Evolutionary conservation across 2,113 vertebrate genomes (phyloP).

Genomic region (Leucosticte australis): DNA sequence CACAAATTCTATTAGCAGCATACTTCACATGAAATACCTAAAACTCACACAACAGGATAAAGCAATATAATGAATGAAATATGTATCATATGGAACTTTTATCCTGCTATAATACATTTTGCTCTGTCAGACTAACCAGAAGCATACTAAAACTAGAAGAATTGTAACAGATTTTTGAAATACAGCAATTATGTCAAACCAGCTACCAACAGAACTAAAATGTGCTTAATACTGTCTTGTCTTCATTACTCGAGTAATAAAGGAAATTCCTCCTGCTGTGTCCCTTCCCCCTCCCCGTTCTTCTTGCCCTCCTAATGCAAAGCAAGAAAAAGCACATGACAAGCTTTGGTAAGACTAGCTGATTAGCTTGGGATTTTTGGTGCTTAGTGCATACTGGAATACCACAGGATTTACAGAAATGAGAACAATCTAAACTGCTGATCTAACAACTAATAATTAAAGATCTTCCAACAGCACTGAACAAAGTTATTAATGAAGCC

Average conservation of each 20-base stretch:
- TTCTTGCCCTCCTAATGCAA: slow-evolving; percentile 17
- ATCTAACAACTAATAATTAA: not conserved
- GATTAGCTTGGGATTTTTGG: slow-evolving; percentile 44
- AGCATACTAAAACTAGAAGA: not conserved
- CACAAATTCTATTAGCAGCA: not conserved
- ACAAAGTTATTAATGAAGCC: not conserved
- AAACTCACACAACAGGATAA: not conserved
- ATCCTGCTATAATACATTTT: not conserved
- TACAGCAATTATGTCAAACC: not conserved
- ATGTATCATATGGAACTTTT: not conserved
- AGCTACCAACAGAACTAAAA: not conserved
- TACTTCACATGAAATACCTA: not conserved
- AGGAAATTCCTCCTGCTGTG: not conserved
- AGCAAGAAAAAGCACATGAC: slow-evolving; percentile 54
- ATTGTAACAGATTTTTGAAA: not conserved
- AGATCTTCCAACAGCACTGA: not conserved
- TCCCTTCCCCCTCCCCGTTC: not conserved
- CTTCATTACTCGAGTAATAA: not conserved
- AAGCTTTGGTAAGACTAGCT: slow-evolving; percentile 4
- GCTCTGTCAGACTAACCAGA: not conserved
- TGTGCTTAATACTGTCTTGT: not conserved
- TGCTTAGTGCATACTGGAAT: not conserved
- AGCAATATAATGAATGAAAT: not conserved
- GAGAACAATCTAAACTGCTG: not conserved
- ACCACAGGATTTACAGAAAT: slow-evolving; percentile 1